A percentile compares a stretch with the other conserved stretches of the same genome.
These are phyloP conservation scores for Halcyon smyrnensis DNA, from an alignment of 2,797 vertebrate species.

Conservation along the genomic window DNA sequence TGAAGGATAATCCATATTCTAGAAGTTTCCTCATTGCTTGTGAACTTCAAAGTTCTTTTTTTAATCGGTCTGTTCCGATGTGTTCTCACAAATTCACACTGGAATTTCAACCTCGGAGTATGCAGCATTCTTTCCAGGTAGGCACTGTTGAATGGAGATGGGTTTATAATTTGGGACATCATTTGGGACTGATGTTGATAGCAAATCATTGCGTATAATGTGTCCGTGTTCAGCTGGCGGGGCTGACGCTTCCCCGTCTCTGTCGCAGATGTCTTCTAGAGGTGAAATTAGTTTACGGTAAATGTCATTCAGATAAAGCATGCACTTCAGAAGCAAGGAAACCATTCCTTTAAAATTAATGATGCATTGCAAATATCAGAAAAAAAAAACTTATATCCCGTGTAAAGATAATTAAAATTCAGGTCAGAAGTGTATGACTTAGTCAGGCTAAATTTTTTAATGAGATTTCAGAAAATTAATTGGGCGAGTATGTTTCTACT, in stretches of 20 bases:
- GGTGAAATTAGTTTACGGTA: constrained; percentile 76
- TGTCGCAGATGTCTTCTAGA: constrained; percentile 70
- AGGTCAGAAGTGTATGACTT: constrained; percentile 81
- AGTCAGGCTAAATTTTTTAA: constrained; percentile 83
- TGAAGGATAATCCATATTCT: constrained; percentile 49
- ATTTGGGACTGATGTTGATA: not conserved
- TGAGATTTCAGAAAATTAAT: constrained; percentile 84
- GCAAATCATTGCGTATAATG: constrained; percentile 23
- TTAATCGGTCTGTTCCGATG: not conserved
- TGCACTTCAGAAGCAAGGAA: constrained; percentile 73
- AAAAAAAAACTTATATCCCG: constrained; percentile 66
- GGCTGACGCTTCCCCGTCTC: constrained; percentile 23
- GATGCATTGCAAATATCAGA: constrained; percentile 79
- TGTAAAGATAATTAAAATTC: constrained; percentile 80
- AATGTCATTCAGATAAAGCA: constrained; percentile 77
- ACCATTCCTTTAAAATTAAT: constrained; percentile 78
- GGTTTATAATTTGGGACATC: not conserved
- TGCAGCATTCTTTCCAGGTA: not conserved
- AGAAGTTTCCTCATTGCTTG: constrained; percentile 20
- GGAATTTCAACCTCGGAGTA: constrained; percentile 12
- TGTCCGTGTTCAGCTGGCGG: not conserved
- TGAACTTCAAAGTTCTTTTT: not conserved
- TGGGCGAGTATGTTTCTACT: constrained; percentile 74
- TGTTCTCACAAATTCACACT: constrained; percentile 16
- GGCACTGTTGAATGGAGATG: not conserved